Evolutionary conservation across 2,113 vertebrate species (phyloP), one percentile per base, ranked within the genome.

Genomic region (Riparia riparia): DNA sequence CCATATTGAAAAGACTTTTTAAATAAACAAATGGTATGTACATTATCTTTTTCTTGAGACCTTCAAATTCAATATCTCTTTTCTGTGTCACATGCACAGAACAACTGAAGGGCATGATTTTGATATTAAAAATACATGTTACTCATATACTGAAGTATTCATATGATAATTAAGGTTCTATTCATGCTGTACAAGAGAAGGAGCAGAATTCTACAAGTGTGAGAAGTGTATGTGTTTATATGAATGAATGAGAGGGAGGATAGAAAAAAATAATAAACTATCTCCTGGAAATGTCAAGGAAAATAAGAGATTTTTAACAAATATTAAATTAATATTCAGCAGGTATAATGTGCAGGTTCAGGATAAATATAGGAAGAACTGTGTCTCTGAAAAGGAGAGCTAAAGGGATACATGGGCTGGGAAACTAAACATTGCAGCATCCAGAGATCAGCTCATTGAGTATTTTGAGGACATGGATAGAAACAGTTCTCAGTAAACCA

Each of bases 51-150:
- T 96, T 90, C 60, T 91, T 69, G 74, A 96, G 69, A 88, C 64
- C 50, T 95, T 97, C 94, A 91, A 90, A 93, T 88, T 91, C 92
- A 95, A 80, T 89, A 82, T 86, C 68, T 76, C 60, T 93, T 93
- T 87, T 87, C 70, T 89, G 16, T 77, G 57, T 57, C 85, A 41
- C 61, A 64, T 39, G 34, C 47, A 66, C 68, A 82, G 49, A 96
- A 91, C 37, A 96, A 94, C 78, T 73, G 64, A 95, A 76, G 64
- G 89, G 65, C 69, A 86, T 64, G 64, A 83, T 88, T 96, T 96
- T 89, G 26, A 45, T 91, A 39, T 94, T 96, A 95, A 96, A 96
- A 95, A 96, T 90, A 44, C 50, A 95, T 93, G 81, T 42, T 93
- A 78, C 64, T 93, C 90, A 53, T 88, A 88, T 94, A 91, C 50